Evolutionary conservation across 2,888 invertebrate species (phyloP), one percentile per base, ranked within the genome.

Genomic region (Tenthredo amoena): DNA sequence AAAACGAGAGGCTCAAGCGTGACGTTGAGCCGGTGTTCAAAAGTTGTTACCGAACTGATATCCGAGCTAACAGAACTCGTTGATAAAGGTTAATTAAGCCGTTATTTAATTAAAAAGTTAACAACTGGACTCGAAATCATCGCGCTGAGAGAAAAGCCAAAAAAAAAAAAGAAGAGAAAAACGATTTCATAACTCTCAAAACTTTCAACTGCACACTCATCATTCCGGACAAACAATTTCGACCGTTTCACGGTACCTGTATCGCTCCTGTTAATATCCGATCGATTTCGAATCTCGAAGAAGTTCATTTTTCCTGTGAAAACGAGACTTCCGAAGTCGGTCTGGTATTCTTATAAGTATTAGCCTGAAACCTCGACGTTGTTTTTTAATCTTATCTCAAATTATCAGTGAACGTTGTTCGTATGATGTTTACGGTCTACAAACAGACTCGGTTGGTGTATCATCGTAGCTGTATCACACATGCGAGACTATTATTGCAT

Each of bases 391-490:
- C 34, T 58, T 58, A 82, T 58, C 82, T 84, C 31, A 71, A 71
- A 79, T 87, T 87, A 88, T 88, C 88, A 76, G 84, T 86, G 86
- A 84, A 87, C 88, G 34, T 84, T 84, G 84, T 84, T 84, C 74
- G 12, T 34, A 55, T 12, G 26, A 18, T 77, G 77, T 77, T 77
- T 50, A 55, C 77, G 58, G 15, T 79, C 12, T 21, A 37, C 55
- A 79, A 79, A 79, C 58, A 26, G 26, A 31, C 62, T 62, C 31
- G 34, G 10, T 9, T 4, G 21, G 40, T n/a, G 43, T 47, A 74
- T 47, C n/a, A 12, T 5, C 12, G 26, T n/a, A 0, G 10, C n/a
- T 15, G 47, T 40, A 43, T 37, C 74, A 34, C 7, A 34, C 71
- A 71, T n/a, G 74, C 15, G 43, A 43, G 34, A 74, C 26, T 74